Base-by-base conservation (phyloP, 2,888 invertebrate genomes). In the Dicyrtomina minuta region DNA sequence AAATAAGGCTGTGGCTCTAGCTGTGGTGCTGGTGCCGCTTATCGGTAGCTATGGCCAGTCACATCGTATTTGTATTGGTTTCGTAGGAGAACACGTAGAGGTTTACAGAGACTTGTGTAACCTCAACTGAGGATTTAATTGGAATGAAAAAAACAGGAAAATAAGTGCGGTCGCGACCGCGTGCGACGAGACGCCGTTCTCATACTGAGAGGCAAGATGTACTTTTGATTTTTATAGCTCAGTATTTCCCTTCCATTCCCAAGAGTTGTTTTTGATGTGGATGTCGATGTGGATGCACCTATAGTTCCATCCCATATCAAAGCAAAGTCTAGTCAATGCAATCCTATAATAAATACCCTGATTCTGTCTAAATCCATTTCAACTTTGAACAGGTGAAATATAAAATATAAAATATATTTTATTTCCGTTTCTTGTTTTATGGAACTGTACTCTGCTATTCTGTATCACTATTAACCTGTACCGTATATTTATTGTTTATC, bases 371-470 rank as follows among this genome's bases (percentile, higher is more conserved):
- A 8, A 13, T 3, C 24, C 46, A 46, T 46, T 41, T 41, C 8
- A 12, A 41, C 43, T 41, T 8, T 6, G 15, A 61, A 61, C 61
- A 61, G 61, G 61, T 61, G 61, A 46, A 46, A 46, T 46, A n/a
- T 6, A 33, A 33, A 5, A 33, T 33, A 5, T 33, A n/a, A 46
- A 33, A 33, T 33, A 33, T 33, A 5, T 33, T 26, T 46, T 46
- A 61, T 61, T 61, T 61, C 61, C 61, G 61, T 61, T 61, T 44
- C 27, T 46, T 10, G 24, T 61, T 61, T 61, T 61, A 61, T 61
- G 41, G 46, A 46, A 20, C 15, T 46, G 46, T 6, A 46, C 46
- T 27, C 27, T 55, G 10, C 33, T 33, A 33, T 33, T 33, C 3
- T 33, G 33, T 33, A 33, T 33, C 33, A 24, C n/a, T 22, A 26